Conservation (phyloP, 2,113 vertebrate genomes). For the Pelvicachromis taeniatus region DNA sequence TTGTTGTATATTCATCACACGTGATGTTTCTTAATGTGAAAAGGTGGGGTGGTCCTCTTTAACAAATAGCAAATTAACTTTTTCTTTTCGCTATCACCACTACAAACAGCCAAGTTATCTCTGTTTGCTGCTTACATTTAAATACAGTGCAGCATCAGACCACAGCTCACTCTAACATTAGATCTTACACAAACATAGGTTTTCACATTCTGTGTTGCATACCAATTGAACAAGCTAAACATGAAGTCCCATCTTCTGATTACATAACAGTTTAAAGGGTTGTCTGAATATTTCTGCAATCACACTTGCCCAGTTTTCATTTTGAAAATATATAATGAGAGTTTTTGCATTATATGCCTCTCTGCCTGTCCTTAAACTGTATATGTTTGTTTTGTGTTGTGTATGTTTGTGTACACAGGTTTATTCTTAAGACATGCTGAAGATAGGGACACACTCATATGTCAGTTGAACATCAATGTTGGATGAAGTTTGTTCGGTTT, state of each 20-base stretch:
- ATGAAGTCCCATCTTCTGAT: neutral
- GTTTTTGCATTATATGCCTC: neutral
- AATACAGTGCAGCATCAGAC: neutral
- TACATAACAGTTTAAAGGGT: neutral
- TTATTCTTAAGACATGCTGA: neutral
- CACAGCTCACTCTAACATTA: neutral
- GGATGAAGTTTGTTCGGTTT: neutral
- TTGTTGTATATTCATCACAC: neutral
- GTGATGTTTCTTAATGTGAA: neutral
- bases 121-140: neutral
- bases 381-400: neutral
- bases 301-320: neutral
- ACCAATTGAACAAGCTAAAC: neutral
- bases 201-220: neutral
- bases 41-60: neutral
- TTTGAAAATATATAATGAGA: neutral
- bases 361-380: neutral
- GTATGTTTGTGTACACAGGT: neutral
- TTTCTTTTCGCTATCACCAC: neutral
- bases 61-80: too few relatives aligned
- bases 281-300: neutral
- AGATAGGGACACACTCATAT: neutral
- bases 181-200: neutral
- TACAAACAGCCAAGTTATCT: neutral
- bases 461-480: neutral